Conservation (phyloP, 2,797 vertebrate species). For the Nasua narica region DNA sequence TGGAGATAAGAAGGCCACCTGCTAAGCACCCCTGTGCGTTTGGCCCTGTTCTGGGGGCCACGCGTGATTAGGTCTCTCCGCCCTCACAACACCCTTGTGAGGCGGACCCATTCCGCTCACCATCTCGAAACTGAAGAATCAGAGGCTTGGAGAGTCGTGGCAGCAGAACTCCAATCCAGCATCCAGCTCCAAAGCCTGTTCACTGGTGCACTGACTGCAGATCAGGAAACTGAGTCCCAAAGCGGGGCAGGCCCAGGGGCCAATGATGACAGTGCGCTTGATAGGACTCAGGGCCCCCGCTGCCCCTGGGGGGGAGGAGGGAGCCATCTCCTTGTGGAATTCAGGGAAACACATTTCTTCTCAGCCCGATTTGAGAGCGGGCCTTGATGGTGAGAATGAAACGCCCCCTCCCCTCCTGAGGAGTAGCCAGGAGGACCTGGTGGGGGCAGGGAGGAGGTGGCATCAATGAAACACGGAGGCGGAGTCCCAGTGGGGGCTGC, state of each 20-base stretch:
- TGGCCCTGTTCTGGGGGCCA: not conserved
- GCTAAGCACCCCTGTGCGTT: not conserved
- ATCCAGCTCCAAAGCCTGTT: not conserved
- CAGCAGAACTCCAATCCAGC: not conserved
- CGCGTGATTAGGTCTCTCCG: not conserved
- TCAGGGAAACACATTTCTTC: not conserved
- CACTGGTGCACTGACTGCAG: accelerated
- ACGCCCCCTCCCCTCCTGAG: not conserved
- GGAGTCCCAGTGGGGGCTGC: too few relatives aligned
- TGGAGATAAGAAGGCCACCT: not conserved
- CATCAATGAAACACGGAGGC: not conserved
- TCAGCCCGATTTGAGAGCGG: not conserved
- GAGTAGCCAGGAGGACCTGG: not conserved
- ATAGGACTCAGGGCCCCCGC: not conserved
- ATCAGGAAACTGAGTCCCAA: not conserved
- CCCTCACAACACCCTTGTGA: not conserved
- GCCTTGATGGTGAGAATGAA: not conserved
- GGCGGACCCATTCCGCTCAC: not conserved
- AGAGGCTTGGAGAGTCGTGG: not conserved
- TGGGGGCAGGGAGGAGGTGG: not conserved
- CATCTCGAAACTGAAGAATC: not conserved
- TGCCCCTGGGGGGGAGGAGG: not conserved
- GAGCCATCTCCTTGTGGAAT: not conserved
- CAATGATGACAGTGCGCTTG: not conserved
- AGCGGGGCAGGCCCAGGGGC: not conserved